A percentile compares a stretch with the other conserved stretches of the same genome.
phyloP scores from a whole-genome alignment of 2,113 vertebrate species.

The Platycercus adscitus region DNA sequence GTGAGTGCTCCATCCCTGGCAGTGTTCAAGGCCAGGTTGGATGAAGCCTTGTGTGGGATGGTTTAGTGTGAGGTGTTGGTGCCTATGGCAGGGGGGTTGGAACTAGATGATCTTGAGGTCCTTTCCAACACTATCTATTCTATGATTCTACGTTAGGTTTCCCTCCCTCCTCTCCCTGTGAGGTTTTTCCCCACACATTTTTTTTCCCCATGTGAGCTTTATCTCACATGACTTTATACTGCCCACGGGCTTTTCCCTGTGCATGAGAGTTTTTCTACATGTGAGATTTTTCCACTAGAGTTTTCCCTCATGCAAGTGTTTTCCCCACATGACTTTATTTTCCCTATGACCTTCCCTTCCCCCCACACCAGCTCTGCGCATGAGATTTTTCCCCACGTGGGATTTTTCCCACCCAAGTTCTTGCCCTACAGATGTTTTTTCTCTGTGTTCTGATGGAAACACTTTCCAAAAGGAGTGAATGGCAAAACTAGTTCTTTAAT shows the following conservation, averaged over 20 bases:
- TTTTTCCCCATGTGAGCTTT: background rate
- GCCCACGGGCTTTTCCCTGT: background rate
- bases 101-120: too few relatives aligned
- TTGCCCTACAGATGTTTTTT: background rate
- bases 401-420: background rate
- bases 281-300: background rate
- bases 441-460: background rate
- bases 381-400: background rate
- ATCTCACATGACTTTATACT: too few relatives aligned
- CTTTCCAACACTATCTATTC: too few relatives aligned
- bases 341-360: background rate
- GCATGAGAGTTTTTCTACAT: background rate
- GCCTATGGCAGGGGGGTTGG: too few relatives aligned
- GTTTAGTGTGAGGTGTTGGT: too few relatives aligned
- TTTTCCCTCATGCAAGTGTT: background rate
- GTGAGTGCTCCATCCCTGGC: too few relatives aligned
- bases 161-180: rapidly evolving
- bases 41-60: too few relatives aligned
- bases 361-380: background rate
- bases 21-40: too few relatives aligned
- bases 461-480: background rate
- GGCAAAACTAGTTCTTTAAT: background rate
- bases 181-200: background rate
- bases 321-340: background rate
- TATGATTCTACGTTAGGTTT: background rate